Base-by-base conservation (phyloP, 2,113 vertebrate genomes). In the Nibea albiflora region DNA sequence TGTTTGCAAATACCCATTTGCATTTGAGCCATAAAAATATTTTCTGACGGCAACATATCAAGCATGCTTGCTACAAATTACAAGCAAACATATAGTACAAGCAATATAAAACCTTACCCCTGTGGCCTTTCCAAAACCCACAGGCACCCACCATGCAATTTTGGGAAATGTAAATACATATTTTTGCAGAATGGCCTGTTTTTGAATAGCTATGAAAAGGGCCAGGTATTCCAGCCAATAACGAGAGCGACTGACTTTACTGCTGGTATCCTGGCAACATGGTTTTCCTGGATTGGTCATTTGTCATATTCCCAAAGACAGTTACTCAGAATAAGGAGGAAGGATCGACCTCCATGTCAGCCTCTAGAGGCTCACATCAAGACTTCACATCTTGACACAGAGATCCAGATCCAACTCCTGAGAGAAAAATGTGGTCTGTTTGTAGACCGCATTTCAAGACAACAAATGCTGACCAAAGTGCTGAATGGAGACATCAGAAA, bases 101-200 rank as follows among this genome's bases (percentile, higher is more conserved):
- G 69, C 28, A 64, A 78, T 69, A 63, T 76, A 75, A 86, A 83
- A 81, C 69, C 39, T 1, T 73, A 42, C 24, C 74, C 68, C 63
- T 80, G 73, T 76, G 83, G 78, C 73, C 73, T 58, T 63, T 83
- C 74, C 58, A 82, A 57, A 83, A 72, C 56, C 82, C 67, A 11
- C 64, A 88, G 35, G 82, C 71, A 70, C 73, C 54, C 47, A 15
- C 64, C 47, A 52, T 62, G 76, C 80, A 73, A 76, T 79, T 77
- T 82, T 62, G 31, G 89, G 88, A 87, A 85, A 87, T 78, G 82
- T 82, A 84, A 88, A 88, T 88, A 80, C 31, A 76, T 73, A 54
- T 76, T 75, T 73, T 28, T 76, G 66, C 80, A 80, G 61, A 78
- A 75, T 75, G 71, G 47, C 26, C 81, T 20, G 53, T 71, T 73